phyloP scores from a whole-genome alignment of 2,113 vertebrate species.

The Sprattus sprattus region DNA sequence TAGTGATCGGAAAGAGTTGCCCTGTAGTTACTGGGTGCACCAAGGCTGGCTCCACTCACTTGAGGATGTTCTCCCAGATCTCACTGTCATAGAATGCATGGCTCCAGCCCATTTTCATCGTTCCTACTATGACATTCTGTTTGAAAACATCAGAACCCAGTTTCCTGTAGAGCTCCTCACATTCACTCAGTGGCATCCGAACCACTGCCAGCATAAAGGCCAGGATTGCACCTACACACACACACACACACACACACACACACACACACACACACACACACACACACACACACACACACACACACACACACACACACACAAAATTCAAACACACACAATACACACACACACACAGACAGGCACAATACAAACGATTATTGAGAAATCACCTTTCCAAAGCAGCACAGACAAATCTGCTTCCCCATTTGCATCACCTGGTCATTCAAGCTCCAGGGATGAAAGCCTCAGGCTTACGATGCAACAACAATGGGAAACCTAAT shows the following conservation, averaged over 20 bases:
- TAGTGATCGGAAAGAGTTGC: not conserved
- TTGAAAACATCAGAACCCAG: conserved; percentile 93
- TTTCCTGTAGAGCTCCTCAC: conserved; percentile 89
- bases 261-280: not conserved
- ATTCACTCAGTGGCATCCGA: conserved; percentile 87
- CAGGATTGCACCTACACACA: conserved; percentile 84
- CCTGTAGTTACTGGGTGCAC: not conserved
- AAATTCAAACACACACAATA: no score
- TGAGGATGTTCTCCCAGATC: conserved; percentile 92
- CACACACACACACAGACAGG: not conserved
- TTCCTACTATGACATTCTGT: conserved; percentile 93
- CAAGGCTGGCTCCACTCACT: conserved; percentile 72
- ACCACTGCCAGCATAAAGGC: conserved; percentile 94
- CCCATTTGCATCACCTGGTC: conserved; percentile 5
- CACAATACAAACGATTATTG: not conserved
- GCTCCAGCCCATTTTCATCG: conserved; percentile 97
- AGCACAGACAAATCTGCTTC: not conserved
- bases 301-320: conserved; percentile 16
- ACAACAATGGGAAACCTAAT: not conserved
- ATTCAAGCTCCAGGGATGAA: not conserved
- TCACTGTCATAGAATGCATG: conserved; percentile 96
- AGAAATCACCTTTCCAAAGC: not conserved
- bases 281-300: conserved; percentile 41
- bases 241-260: not conserved
- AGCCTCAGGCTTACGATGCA: not conserved